Evolutionary conservation across 2,797 vertebrate species (phyloP), one percentile per base, ranked within the genome.

Genomic region (Acrossocheilus wenchowensis): DNA sequence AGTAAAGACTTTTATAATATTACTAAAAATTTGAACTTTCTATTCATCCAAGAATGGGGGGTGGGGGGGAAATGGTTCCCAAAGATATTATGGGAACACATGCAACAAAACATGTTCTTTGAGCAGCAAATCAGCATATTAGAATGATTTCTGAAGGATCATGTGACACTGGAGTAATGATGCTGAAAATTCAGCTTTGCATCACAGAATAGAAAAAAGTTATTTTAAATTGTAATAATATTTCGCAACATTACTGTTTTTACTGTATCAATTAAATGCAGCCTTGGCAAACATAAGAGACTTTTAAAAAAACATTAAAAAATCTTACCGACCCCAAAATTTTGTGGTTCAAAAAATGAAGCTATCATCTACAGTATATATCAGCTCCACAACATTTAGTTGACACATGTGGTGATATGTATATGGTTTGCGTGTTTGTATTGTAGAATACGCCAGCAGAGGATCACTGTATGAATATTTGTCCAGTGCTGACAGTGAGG

Each of bases 381-480:
- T 82, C 21, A 52, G 2, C 48, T 52, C 60, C 45, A 74, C n/a
- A 34, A 7, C 11, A n/a, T 54, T 39, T 69, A n/a, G 14, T 78
- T 4, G 9, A 39, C 68, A 17, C 82, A 1, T 54, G 12, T 87
- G 68, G 64, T n/a, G 86, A 14, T 89, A 66, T 84, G 66, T n/a
- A 78, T 73, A 17, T 80, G 62, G 2, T 62, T 21, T 78, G 36
- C 74, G 14, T 81, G 34, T 81, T 64, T 80, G 74, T 87, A 23
- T 86, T 88, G 85, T 91, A 99, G 98, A 99, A 92, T 99, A 97
- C 92, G 98, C 98, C 78, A 97, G 95, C 84, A 95, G 94, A 90
- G 98, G 98, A 23, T 98, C 97, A 85, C 94, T 99, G 71, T 99
- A 98, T 91, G 98, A 99, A 92, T 99, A 97, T 92, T 97, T 99